Percentiles rank a stretch among this genome's conserved stretches.
These are phyloP conservation scores for Ceratosolen solmsi DNA, from an alignment of 1,140 invertebrate genomes.

Conservation along the genomic window DNA sequence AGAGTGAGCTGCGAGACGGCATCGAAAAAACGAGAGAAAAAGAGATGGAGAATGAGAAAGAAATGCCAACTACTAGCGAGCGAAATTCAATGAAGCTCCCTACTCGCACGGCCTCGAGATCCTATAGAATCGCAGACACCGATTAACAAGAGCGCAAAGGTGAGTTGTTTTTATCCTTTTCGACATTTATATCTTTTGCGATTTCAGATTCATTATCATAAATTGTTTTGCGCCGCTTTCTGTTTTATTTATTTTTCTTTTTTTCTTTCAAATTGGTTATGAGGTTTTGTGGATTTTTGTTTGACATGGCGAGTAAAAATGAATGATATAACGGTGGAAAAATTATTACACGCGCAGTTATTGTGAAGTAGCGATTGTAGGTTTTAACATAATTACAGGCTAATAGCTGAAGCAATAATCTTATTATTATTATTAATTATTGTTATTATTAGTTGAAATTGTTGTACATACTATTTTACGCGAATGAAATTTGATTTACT, in stretches of 20 bases:
- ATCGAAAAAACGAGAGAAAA: background rate
- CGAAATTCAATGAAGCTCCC: background rate
- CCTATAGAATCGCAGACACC: background rate
- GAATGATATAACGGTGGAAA: background rate
- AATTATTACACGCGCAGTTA: background rate
- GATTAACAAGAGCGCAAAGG: slow-evolving; percentile 6
- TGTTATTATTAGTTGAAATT: background rate
- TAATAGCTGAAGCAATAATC: background rate
- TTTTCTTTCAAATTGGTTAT: background rate
- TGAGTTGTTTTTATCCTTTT: background rate
- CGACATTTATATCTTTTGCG: background rate
- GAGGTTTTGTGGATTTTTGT: background rate
- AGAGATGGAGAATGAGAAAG: background rate
- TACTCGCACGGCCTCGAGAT: background rate
- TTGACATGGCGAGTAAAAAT: background rate
- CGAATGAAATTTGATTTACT: background rate
- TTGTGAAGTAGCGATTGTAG: background rate
- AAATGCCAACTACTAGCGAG: background rate
- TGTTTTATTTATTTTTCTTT: background rate
- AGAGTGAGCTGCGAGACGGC: background rate
- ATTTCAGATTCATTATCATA: background rate
- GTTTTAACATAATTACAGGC: background rate
- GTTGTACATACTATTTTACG: no score
- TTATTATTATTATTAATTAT: background rate
- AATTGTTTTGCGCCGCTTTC: background rate